phyloP scores from a whole-genome alignment of 1,140 invertebrate species.

The Drosophila sp. region DNA sequence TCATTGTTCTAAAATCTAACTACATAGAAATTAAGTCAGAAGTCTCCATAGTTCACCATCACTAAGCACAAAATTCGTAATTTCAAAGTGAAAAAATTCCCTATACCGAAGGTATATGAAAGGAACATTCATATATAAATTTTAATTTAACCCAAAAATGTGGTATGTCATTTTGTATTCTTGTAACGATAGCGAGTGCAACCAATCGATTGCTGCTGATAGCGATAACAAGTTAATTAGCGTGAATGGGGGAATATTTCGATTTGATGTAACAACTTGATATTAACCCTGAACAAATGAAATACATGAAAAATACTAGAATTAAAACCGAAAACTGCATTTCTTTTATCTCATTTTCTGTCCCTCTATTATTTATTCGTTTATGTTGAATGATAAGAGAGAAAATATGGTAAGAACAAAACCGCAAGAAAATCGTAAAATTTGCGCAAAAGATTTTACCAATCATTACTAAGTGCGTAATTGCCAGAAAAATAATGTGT shows the following conservation, averaged over 20 bases:
- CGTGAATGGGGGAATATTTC: neutral
- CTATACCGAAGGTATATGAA: neutral
- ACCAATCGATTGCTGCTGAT: constrained; percentile 20
- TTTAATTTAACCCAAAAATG: constrained; percentile 5
- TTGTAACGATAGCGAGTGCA: constrained; percentile 21
- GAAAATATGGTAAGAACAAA: neutral
- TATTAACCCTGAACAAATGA: constrained; percentile 1
- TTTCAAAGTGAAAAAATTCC: neutral
- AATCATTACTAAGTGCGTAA: constrained; percentile 17
- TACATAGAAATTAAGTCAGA: too few relatives aligned
- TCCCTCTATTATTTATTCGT: constrained; percentile 18
- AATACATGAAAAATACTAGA: neutral
- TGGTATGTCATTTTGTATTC: constrained; percentile 9
- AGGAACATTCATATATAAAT: neutral
- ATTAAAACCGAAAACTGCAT: neutral
- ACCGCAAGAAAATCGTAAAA: neutral
- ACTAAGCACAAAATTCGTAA: neutral
- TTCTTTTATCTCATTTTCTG: neutral
- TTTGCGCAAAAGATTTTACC: constrained; percentile 25
- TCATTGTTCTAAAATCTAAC: neutral
- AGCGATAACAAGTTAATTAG: constrained; percentile 31
- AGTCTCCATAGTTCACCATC: neutral
- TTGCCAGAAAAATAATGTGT: constrained; percentile 17
- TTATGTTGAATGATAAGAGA: constrained; percentile 20
- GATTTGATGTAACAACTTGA: neutral